phyloP scores from a whole-genome alignment of 2,888 invertebrate species.

The Mechanitis messenoides region DNA sequence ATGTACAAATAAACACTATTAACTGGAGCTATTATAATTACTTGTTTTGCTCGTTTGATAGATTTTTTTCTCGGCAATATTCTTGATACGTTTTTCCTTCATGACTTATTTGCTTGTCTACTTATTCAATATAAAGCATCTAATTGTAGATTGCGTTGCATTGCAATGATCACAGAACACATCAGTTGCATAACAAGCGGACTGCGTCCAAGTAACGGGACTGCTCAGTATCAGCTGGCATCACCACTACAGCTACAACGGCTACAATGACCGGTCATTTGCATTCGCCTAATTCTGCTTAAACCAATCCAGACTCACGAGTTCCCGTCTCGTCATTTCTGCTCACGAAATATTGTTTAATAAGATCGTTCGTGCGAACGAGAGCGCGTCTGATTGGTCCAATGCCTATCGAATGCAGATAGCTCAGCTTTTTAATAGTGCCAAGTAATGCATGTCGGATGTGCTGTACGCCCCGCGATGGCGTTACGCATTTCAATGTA shows the following conservation, averaged over 20 bases:
- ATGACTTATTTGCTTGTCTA: not conserved
- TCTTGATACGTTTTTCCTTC: too few species aligned
- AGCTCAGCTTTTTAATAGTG: constrained; percentile 25
- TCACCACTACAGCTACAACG: constrained; percentile 43
- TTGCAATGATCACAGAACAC: constrained; percentile 42
- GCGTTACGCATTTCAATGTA: constrained; percentile 38
- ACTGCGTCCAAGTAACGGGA: constrained; percentile 67
- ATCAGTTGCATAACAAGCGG: constrained; percentile 69
- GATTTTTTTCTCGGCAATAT: too few species aligned
- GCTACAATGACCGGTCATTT: constrained; percentile 47
- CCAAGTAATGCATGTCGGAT: constrained; percentile 22
- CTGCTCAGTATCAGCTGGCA: constrained; percentile 41
- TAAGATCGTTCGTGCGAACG: constrained; percentile 39
- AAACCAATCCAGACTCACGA: constrained; percentile 40
- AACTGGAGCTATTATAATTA: too few species aligned
- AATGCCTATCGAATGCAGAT: constrained; percentile 47
- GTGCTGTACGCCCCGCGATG: constrained; percentile 22
- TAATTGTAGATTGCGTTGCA: constrained; percentile 19
- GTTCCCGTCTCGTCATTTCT: constrained; percentile 52
- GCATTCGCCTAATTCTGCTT: constrained; percentile 44
- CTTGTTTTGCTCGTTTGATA: too few species aligned
- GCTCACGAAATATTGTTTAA: constrained; percentile 49
- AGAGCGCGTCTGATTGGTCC: constrained; percentile 57
- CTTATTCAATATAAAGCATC: constrained; percentile 12
- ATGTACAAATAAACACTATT: too few species aligned